A percentile compares a stretch with the other conserved stretches of the same genome.
Conservation (phyloP, 2,113 vertebrate genomes). For the Brachionichthys hirsutus region DNA sequence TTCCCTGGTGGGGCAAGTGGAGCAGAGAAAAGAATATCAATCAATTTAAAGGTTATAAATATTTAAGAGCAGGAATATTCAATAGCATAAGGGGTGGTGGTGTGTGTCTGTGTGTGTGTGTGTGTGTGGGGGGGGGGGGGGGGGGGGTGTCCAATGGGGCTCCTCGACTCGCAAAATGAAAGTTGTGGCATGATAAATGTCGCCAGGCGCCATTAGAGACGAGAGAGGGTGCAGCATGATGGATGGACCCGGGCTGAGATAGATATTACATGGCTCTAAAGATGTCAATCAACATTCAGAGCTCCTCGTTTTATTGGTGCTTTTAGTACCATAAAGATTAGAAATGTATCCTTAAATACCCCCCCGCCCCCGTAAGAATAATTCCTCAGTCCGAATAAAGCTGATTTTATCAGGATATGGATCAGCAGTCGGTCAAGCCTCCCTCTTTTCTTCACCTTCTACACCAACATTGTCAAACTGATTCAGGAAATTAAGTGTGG, state of each 20-base stretch:
- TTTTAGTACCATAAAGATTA: conserved; percentile 29
- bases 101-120: too few relatives aligned
- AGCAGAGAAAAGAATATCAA: conserved; percentile 79
- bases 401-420: conserved; percentile 55
- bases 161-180: conserved; percentile 70
- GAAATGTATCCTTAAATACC: conserved; percentile 25
- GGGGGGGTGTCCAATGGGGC: conserved; percentile 66
- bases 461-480: conserved; percentile 6
- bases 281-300: conserved; percentile 63
- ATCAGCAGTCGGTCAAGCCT: conserved; percentile 40
- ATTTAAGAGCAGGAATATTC: conserved; percentile 81
- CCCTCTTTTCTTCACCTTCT: conserved; percentile 14
- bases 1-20: conserved; percentile 71
- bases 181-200: conserved; percentile 76
- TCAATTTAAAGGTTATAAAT: conserved; percentile 83
- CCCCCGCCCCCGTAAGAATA: conserved; percentile 35
- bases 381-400: conserved; percentile 33
- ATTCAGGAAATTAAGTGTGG: conserved; percentile 41
- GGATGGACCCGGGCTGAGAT: conserved; percentile 57
- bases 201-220: conserved; percentile 53
- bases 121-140: too few relatives aligned
- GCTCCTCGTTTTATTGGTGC: conserved; percentile 43
- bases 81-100: conserved; percentile 78
- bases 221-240: conserved; percentile 52
- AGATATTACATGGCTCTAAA: conserved; percentile 62